Evolutionary conservation across 2,888 invertebrate species (phyloP).

Genomic region (Agrochola lota): DNA sequence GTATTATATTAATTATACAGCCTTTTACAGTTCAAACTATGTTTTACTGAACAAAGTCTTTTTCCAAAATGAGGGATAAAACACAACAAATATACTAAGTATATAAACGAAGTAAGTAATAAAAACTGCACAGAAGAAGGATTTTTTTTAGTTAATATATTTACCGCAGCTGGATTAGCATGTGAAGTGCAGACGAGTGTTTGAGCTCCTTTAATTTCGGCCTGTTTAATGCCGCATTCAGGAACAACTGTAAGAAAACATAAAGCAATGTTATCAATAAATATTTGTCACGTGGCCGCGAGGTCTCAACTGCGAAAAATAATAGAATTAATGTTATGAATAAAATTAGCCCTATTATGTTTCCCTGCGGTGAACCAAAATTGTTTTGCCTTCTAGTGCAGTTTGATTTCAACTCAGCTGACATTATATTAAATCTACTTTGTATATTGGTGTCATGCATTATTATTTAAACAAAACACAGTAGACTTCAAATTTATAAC

Average conservation of each 20-base stretch:
- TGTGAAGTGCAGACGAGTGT: slow-evolving; percentile 95
- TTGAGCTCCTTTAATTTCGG: slow-evolving; percentile 93
- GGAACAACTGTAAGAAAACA: slow-evolving; percentile 93
- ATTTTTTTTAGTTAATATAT: slow-evolving; percentile 11
- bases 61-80: not conserved
- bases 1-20: too few relatives aligned
- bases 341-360: slow-evolving; percentile 6
- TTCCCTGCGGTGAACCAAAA: slow-evolving; percentile 6
- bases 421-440: not conserved
- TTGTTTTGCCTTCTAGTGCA: too few relatives aligned
- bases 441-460: not conserved
- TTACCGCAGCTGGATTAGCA: slow-evolving; percentile 94
- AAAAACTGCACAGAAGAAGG: not conserved
- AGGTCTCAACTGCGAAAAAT: not conserved
- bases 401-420: not conserved
- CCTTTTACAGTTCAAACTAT: not conserved
- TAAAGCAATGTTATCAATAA: not conserved
- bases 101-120: not conserved
- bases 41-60: not conserved
- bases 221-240: slow-evolving; percentile 94
- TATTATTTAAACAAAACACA: not conserved
- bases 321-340: too few relatives aligned
- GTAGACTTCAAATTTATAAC: not conserved
- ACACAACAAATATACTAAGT: not conserved
- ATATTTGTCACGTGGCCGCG: too few relatives aligned